Evolutionary conservation across 1,140 invertebrate species (phyloP).

Genomic region (Galleria mellonella): DNA sequence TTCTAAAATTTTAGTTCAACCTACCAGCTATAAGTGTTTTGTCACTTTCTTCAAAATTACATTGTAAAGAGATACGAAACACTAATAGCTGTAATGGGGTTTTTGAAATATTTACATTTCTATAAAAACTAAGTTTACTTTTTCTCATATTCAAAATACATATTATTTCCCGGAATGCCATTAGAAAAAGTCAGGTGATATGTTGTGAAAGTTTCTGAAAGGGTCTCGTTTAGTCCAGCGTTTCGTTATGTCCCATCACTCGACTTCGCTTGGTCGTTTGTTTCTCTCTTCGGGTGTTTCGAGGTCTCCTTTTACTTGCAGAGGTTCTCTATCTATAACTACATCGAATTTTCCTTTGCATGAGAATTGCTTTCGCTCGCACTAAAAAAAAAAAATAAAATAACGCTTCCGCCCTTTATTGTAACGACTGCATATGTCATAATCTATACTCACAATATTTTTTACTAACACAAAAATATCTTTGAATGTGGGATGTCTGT

Average conservation of each 20-base stretch:
- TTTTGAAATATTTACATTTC: too few species aligned
- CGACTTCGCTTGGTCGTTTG: slow-evolving; percentile 10
- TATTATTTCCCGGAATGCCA: slow-evolving; percentile 2
- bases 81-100: too few species aligned
- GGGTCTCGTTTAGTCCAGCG: slow-evolving; percentile 46
- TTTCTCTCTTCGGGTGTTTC: slow-evolving; percentile 12
- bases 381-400: too few species aligned
- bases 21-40: too few species aligned
- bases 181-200: slow-evolving; percentile 7
- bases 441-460: slow-evolving; percentile 16
- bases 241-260: slow-evolving; percentile 20
- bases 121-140: too few species aligned
- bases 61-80: too few species aligned
- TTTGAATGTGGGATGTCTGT: slow-evolving; percentile 55
- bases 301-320: slow-evolving; percentile 7
- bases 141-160: too few species aligned
- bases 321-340: slow-evolving; percentile 4
- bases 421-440: slow-evolving; percentile 1
- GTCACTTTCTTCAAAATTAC: too few species aligned
- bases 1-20: too few species aligned
- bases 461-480: slow-evolving; percentile 8
- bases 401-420: too few species aligned
- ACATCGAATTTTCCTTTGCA: neutral
- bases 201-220: slow-evolving; percentile 36
- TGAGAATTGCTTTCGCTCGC: too few species aligned